These are phyloP conservation scores for Pristionchus japonicus DNA, from an alignment of 2,888 invertebrate species.

Conservation along the genomic window DNA sequence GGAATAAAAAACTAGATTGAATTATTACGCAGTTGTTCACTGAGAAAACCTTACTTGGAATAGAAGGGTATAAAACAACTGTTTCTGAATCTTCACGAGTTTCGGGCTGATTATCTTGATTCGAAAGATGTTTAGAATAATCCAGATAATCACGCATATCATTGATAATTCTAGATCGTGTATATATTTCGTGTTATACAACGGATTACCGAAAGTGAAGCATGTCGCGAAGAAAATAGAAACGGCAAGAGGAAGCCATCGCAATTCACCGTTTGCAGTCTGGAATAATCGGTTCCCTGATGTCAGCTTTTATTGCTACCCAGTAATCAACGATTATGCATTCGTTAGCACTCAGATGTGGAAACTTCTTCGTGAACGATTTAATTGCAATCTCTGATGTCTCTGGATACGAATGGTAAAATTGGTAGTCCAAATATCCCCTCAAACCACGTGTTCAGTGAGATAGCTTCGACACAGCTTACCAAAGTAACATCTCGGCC, in stretches of 20 bases:
- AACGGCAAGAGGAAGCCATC: neutral
- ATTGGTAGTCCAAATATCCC: neutral
- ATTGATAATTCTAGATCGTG: neutral
- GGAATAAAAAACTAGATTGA: neutral
- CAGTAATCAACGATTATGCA: neutral
- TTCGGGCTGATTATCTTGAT: neutral
- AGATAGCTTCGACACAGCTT: neutral
- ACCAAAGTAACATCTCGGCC: neutral
- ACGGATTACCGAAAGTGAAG: neutral
- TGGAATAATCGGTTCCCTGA: neutral
- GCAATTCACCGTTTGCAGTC: neutral
- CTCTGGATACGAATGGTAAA: neutral
- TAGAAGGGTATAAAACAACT: neutral
- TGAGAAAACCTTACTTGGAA: neutral
- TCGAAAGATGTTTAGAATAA: neutral
- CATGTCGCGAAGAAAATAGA: neutral
- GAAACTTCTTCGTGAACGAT: neutral
- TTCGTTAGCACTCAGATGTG: neutral
- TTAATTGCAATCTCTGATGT: neutral
- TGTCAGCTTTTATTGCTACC: neutral
- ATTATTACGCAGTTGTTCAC: too few species aligned
- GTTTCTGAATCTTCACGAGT: neutral
- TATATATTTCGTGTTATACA: too few species aligned
- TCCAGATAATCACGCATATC: neutral
- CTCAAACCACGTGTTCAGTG: neutral